Evolutionary conservation across 2,113 vertebrate species (phyloP).

Genomic region (Hippocampus abdominalis): DNA sequence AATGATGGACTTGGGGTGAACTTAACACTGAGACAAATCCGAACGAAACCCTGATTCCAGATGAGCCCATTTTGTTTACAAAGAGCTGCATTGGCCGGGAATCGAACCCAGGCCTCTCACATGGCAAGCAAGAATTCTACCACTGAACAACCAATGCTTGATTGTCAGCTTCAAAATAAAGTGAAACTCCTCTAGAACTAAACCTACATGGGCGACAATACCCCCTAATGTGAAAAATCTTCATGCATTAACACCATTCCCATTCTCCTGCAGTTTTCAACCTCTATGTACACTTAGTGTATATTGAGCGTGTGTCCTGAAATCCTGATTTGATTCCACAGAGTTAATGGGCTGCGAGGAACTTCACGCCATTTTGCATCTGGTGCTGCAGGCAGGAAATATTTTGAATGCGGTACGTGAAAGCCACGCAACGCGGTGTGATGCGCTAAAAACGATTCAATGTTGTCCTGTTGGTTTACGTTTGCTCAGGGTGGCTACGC

Average conservation of each 20-base stretch:
- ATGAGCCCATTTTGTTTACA: slow-evolving; percentile 46
- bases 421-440: not conserved
- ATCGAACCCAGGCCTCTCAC: slow-evolving; percentile 67
- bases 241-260: no score
- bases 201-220: no score
- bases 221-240: no score
- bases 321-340: slow-evolving; percentile 54
- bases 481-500: slow-evolving; percentile 89
- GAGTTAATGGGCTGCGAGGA: slow-evolving; percentile 92
- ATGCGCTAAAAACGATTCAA: not conserved
- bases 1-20: no score
- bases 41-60: no score
- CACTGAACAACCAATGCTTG: slow-evolving; percentile 59
- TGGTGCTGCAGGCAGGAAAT: slow-evolving; percentile 97
- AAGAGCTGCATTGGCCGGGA: slow-evolving; percentile 24
- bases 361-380: slow-evolving; percentile 90
- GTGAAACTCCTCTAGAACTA: no score
- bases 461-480: not conserved
- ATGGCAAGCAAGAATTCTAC: slow-evolving; percentile 68
- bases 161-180: no score
- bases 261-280: no score
- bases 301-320: not conserved
- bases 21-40: no score
- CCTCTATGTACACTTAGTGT: not conserved
- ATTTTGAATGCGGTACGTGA: slow-evolving; percentile 95